Percentiles rank a stretch among this genome's conserved stretches.
phyloP scores from a whole-genome alignment of 2,113 vertebrate genomes.

The Agapornis roseicollis region DNA sequence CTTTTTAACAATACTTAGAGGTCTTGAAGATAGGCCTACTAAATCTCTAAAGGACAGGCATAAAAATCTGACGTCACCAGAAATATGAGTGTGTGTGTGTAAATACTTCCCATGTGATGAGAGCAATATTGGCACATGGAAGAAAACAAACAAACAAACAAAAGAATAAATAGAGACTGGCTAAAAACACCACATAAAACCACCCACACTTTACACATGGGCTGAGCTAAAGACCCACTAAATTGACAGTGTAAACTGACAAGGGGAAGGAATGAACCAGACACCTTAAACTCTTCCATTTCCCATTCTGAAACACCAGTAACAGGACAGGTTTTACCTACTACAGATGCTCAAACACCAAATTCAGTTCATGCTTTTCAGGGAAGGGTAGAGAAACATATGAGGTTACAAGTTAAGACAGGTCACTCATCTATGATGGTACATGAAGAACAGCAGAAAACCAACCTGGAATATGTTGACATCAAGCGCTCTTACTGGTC shows the following conservation, averaged over 20 bases:
- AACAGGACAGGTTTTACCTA: not conserved
- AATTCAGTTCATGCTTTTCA: not conserved
- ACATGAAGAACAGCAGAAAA: not conserved
- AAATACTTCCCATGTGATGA: not conserved
- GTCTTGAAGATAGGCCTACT: not conserved
- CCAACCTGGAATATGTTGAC: conserved; percentile 93
- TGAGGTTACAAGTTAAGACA: not conserved
- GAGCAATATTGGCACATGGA: not conserved
- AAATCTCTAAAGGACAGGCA: not conserved
- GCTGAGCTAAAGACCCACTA: not conserved
- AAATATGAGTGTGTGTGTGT: rapidly evolving
- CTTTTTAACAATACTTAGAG: not conserved
- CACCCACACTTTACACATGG: not conserved
- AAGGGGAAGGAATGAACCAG: not conserved
- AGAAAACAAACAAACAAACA: not conserved
- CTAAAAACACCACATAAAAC: not conserved
- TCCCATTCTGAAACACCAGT: not conserved
- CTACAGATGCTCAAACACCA: not conserved
- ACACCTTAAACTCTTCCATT: not conserved
- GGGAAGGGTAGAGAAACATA: not conserved
- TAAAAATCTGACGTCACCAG: not conserved
- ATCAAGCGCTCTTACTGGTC: conserved; percentile 92
- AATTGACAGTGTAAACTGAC: rapidly evolving
- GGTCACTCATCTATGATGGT: rapidly evolving
- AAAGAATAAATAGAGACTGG: not conserved